Base-by-base conservation (phyloP, 2,113 vertebrate species). In the Anguilla rostrata region DNA sequence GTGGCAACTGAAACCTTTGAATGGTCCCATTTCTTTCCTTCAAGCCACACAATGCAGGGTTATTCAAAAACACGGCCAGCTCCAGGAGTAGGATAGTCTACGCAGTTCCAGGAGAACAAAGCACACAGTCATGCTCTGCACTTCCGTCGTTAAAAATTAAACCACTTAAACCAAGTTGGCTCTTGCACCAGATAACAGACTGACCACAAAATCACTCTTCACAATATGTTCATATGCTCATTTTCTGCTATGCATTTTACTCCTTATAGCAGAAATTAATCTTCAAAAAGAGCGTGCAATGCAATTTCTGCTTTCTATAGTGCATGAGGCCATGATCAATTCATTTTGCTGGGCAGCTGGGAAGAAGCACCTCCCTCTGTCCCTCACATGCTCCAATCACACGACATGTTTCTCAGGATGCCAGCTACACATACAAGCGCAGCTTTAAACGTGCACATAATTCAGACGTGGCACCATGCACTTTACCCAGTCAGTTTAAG, bases 121-220 rank as follows among this genome's bases (percentile, higher is more conserved):
- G 26, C n/a, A n/a, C 63, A 71, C 71, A 75, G 71, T 75, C 71
- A 75, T 34, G 71, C 71, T 34, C 71, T 75, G 71, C n/a, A 34
- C 71, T 75, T 75, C n/a, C 71, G 9, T 75, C n/a, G 26, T 75
- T 75, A 75, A 75, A 75, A 75, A 75, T 75, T 75, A 75, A n/a
- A n/a, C n/a, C n/a, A n/a, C n/a, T n/a, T n/a, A n/a, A n/a, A n/a
- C n/a, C 26, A 26, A 20, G 60, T 26, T 20, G 22, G 60, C 60
- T 66, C 18, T 66, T 66, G 2, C 16, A 66, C 57, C 12, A 66
- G 0, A 66, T 66, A 66, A 66, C 4, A 20, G 20, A 22, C 60
- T 26, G 16, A 22, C 18, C 18, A 20, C 5, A 26, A 66, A 26
- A 22, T 26, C 8, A 66, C 18, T 3, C 53, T 26, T 66, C 60